Percentiles rank a stretch among this genome's conserved stretches.
These are phyloP conservation scores for Triplophysa tibetana DNA, from an alignment of 2,113 vertebrate species.

Conservation along the genomic window DNA sequence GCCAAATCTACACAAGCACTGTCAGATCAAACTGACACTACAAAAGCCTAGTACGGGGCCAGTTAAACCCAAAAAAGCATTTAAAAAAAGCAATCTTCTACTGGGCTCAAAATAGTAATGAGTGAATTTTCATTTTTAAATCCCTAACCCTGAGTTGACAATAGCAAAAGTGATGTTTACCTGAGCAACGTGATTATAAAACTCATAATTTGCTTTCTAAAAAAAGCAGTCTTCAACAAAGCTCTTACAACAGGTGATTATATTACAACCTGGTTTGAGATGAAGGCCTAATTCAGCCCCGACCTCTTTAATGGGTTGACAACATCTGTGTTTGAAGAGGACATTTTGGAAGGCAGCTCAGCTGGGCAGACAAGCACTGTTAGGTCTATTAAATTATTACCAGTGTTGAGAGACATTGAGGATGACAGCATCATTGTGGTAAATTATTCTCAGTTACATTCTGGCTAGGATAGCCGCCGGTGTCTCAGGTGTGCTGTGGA, in stretches of 20 bases:
- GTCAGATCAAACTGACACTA: not conserved
- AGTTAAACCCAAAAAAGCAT: too few relatives aligned
- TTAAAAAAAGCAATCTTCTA: too few relatives aligned
- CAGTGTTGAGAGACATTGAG: slow-evolving; percentile 22
- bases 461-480: not conserved
- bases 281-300: not conserved
- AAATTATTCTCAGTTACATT: slow-evolving; percentile 32
- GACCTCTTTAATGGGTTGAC: not conserved
- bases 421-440: slow-evolving; percentile 33
- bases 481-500: slow-evolving; percentile 4
- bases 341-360: slow-evolving; percentile 1
- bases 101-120: too few relatives aligned
- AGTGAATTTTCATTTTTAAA: too few relatives aligned
- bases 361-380: slow-evolving; percentile 2
- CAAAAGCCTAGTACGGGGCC: not conserved
- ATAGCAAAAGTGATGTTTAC: not conserved
- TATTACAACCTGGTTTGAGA: not conserved
- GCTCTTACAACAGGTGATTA: not conserved
- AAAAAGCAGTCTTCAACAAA: not conserved
- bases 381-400: slow-evolving; percentile 29
- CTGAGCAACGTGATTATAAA: not conserved
- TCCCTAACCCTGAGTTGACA: too few relatives aligned
- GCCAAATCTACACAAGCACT: not conserved
- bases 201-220: not conserved
- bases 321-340: not conserved